These are phyloP conservation scores for Hydrozoanthus tunicans DNA, from an alignment of 64 coral and sea anemone species.

Conservation along the genomic window DNA sequence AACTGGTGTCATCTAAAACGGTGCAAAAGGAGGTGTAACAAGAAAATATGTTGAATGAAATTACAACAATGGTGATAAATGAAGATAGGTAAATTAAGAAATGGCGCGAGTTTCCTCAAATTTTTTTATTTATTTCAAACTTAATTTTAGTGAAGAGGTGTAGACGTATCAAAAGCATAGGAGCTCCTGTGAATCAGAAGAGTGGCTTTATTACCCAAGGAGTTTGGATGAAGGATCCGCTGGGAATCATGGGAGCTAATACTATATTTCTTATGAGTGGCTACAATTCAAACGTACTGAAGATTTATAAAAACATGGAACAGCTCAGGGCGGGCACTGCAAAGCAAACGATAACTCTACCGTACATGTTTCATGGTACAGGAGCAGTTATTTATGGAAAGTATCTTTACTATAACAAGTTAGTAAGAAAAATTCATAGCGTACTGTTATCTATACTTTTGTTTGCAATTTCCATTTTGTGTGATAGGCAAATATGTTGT, in stretches of 20 bases:
- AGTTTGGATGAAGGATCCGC: slow-evolving; percentile 68
- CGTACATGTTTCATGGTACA: slow-evolving; percentile 55
- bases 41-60: neutral
- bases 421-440: neutral
- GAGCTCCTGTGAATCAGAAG: slow-evolving; percentile 38
- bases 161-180: slow-evolving; percentile 39
- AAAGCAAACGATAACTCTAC: slow-evolving; percentile 39
- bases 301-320: slow-evolving; percentile 54
- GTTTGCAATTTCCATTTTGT: too few species aligned
- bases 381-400: slow-evolving; percentile 67
- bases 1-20: too few species aligned
- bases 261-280: slow-evolving; percentile 50
- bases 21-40: too few species aligned
- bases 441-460: too few species aligned
- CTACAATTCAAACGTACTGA: neutral
- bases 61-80: neutral
- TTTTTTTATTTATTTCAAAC: neutral
- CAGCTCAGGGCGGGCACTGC: slow-evolving; percentile 36
- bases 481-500: too few species aligned
- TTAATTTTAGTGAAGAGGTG: slow-evolving; percentile 20
- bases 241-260: slow-evolving; percentile 45
- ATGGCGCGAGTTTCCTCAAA: too few species aligned
- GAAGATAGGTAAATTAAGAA: neutral
- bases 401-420: slow-evolving; percentile 75
- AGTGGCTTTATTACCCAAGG: neutral